These are phyloP conservation scores for Hapalemur alaotrensis DNA, from an alignment of 2,797 vertebrate genomes.

Conservation along the genomic window DNA sequence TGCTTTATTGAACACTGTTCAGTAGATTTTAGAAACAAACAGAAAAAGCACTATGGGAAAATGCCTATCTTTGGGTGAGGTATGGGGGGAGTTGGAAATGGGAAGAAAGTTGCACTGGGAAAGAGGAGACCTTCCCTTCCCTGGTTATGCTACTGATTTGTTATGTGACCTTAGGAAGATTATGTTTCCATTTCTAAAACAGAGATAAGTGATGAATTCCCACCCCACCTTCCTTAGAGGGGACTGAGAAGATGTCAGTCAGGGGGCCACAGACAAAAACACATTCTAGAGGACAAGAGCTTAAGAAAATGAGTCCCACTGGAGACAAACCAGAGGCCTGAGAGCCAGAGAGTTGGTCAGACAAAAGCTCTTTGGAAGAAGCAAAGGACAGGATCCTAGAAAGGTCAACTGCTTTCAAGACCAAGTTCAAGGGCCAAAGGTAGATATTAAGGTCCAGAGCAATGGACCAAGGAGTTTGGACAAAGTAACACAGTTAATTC, in stretches of 20 bases:
- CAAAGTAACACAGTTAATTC: slow-evolving; percentile 5
- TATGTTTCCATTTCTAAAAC: slow-evolving; percentile 32
- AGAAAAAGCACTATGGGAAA: background rate
- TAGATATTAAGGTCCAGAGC: background rate
- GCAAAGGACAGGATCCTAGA: background rate
- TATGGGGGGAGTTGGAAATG: background rate
- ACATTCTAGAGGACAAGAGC: background rate
- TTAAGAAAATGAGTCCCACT: background rate
- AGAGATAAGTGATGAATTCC: background rate
- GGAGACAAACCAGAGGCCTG: background rate
- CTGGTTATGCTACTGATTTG: background rate
- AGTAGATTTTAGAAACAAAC: slow-evolving; percentile 19
- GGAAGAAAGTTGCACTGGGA: background rate
- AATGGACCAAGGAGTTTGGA: background rate
- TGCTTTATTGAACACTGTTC: slow-evolving; percentile 79
- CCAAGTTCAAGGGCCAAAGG: background rate
- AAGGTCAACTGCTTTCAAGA: background rate
- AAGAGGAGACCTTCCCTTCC: background rate
- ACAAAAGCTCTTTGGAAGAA: background rate
- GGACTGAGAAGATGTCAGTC: background rate
- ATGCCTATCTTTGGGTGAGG: background rate
- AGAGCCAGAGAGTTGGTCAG: background rate
- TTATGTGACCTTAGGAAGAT: slow-evolving; percentile 21
- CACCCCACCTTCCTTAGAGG: background rate
- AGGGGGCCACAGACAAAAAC: background rate